Base-by-base conservation (phyloP, 92 coral and sea anemone species). In the Actinernus sp. region DNA sequence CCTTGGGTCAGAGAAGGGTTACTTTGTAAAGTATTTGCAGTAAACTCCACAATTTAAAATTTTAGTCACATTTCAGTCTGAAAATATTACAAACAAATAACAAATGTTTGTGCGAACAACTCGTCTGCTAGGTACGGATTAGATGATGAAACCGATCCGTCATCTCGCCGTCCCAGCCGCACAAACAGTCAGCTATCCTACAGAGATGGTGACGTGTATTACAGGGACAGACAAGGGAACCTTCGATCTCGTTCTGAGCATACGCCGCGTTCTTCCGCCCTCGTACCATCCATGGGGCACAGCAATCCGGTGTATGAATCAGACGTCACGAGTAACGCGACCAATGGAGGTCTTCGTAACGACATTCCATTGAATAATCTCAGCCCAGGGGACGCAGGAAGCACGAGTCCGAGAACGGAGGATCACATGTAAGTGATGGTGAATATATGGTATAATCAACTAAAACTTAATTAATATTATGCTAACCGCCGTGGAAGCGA, bases 121-220 rank as follows among this genome's bases (percentile, higher is more conserved):
- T n/a, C n/a, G n/a, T n/a, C n/a, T n/a, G n/a, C n/a, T n/a, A 73
- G 80, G 45, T 56, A 68, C 57, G 75, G 84, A 10, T 31, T 56
- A 17, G 78, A 65, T 3, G 81, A 52, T 1, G 71, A 54, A 26
- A 65, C 29, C 31, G 61, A 62, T 2, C 29, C 24, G 54, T 36
- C 71, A 10, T 2, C 33, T 10, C 43, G 44, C 49, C 51, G 49
- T 31, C 28, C 9, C 16, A 52, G 68, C 27, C 73, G 33, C 18
- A 66, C 39, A 26, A 52, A 41, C 44, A 79, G 83, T 49, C 58
- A 60, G 26, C 31, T 84, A 17, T 79, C 85, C 13, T 85, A 89
- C 74, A 69, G 79, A 45, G 80, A 31, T 33, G 92, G 96, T 5
- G 96, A 89, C 55, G 92, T 89, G 21, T 85, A 61, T 54, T 89